phyloP scores from a whole-genome alignment of 2,797 vertebrate species.

The Lutjanus campechanus region DNA sequence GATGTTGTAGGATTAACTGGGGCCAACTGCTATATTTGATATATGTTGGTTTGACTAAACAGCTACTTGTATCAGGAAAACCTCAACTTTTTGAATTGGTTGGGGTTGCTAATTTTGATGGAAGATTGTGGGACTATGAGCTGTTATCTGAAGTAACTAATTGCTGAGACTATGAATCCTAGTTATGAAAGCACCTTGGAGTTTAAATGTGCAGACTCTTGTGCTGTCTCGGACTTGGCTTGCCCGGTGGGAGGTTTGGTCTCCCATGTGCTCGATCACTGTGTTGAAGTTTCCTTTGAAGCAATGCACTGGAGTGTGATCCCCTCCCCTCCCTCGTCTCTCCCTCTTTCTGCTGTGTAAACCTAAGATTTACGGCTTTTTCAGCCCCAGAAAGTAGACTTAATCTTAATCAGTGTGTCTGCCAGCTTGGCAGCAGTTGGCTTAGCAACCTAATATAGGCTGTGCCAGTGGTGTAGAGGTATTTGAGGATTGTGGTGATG shows the following conservation, averaged over 20 bases:
- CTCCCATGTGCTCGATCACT: constrained; percentile 67
- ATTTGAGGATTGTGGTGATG: constrained; percentile 38
- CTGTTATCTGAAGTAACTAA: too few relatives aligned
- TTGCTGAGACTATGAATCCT: too few relatives aligned
- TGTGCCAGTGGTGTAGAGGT: constrained; percentile 35
- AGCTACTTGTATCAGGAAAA: too few relatives aligned
- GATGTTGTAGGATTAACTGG: too few relatives aligned
- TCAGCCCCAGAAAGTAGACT: constrained; percentile 52
- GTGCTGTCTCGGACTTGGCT: constrained; percentile 9
- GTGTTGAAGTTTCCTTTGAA: constrained; percentile 78
- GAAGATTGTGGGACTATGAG: too few relatives aligned
- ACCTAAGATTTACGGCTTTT: constrained; percentile 67
- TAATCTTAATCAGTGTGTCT: constrained; percentile 55
- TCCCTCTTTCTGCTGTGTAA: constrained; percentile 53
- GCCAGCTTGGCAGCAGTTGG: constrained; percentile 43
- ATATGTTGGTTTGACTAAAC: too few relatives aligned
- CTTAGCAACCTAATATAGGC: constrained; percentile 21
- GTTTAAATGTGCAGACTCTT: constrained; percentile 25
- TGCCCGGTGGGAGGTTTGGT: constrained; percentile 34
- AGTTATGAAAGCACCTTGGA: neutral
- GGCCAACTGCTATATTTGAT: too few relatives aligned
- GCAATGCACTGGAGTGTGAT: constrained; percentile 71
- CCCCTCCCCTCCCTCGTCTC: neutral
- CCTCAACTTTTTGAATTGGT: too few relatives aligned
- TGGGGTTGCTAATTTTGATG: too few relatives aligned